phyloP scores from a whole-genome alignment of 2,113 vertebrate species.

The Sakesphorus luctuosus region DNA sequence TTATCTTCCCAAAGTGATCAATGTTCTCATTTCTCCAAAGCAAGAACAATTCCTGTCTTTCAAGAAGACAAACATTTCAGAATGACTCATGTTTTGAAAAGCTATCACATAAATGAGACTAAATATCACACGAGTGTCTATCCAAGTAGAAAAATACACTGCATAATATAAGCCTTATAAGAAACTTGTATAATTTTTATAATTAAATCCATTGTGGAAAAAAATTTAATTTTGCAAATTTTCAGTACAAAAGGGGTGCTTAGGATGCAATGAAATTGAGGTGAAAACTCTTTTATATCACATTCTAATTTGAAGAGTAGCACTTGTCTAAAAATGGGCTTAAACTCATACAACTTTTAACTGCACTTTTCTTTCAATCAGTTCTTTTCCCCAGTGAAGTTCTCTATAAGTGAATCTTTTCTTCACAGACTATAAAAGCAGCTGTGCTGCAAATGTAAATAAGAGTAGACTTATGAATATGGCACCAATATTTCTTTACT shows the following conservation, averaged over 20 bases:
- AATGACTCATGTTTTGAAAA: slow-evolving; percentile 4
- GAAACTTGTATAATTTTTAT: not conserved
- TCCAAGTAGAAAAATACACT: not conserved
- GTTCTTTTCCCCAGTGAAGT: not conserved
- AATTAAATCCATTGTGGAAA: not conserved
- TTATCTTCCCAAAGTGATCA: not conserved
- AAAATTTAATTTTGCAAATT: not conserved
- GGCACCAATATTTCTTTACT: not conserved
- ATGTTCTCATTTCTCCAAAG: not conserved
- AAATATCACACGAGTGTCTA: not conserved
- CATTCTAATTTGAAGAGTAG: not conserved
- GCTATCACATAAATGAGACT: not conserved
- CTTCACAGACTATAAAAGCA: not conserved
- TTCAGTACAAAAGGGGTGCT: not conserved
- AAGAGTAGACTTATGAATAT: not conserved
- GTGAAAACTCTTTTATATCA: not conserved
- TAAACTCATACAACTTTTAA: not conserved
- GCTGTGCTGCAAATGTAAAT: not conserved
- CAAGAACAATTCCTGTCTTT: not conserved
- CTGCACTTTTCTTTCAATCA: not conserved
- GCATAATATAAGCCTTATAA: not conserved
- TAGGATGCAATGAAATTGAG: not conserved
- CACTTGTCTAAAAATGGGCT: not conserved
- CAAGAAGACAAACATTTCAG: slow-evolving; percentile 11
- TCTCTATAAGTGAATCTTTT: not conserved